Conservation (phyloP, 2,888 invertebrate genomes). For the Ephialtes manifestator region DNA sequence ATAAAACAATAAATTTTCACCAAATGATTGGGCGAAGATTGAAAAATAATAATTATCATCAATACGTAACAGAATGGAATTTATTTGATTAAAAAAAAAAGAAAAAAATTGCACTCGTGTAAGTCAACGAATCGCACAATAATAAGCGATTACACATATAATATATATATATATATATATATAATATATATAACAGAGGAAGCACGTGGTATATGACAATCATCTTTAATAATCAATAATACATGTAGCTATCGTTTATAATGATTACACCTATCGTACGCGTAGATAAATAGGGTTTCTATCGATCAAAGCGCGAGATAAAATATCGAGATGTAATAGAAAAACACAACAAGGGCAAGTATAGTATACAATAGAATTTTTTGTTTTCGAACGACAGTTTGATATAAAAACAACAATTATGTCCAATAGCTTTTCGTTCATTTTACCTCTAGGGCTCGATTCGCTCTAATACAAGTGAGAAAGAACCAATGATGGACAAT, state of each 20-base stretch:
- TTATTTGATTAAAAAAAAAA: constrained; percentile 36
- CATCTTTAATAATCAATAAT: constrained; percentile 47
- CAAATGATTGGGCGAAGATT: background rate
- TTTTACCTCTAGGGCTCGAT: constrained; percentile 45
- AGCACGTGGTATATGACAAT: constrained; percentile 45
- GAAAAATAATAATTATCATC: background rate
- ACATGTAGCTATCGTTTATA: constrained; percentile 51
- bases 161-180: constrained; percentile 35
- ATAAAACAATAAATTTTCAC: background rate
- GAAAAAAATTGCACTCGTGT: constrained; percentile 56
- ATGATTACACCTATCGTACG: constrained; percentile 63
- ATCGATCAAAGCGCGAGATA: constrained; percentile 83
- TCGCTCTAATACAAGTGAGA: constrained; percentile 53
- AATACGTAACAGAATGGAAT: constrained; percentile 59
- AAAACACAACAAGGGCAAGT: constrained; percentile 84
- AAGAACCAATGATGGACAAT: constrained; percentile 1
- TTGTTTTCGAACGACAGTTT: constrained; percentile 80
- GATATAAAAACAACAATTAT: constrained; percentile 83
- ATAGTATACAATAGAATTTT: constrained; percentile 81
- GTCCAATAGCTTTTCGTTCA: constrained; percentile 68
- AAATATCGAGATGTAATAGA: constrained; percentile 83
- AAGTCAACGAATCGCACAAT: constrained; percentile 16
- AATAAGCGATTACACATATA: constrained; percentile 37
- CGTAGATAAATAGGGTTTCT: constrained; percentile 79
- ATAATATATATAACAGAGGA: constrained; percentile 25